Conservation (phyloP, 53 echinoderm and acorn worm species). For the Crossaster papposus region DNA sequence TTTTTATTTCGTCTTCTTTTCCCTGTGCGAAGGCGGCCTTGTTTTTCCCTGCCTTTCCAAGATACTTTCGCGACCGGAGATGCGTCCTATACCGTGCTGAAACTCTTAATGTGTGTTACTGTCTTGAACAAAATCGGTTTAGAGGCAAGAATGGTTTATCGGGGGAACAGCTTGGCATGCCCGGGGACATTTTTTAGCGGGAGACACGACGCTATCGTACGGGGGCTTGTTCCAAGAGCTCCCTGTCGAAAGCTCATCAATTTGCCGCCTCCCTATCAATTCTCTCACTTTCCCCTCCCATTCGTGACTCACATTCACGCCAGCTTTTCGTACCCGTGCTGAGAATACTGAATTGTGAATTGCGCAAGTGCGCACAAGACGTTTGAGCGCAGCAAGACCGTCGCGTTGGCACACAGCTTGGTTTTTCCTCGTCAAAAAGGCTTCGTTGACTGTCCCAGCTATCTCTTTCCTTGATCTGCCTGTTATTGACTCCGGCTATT, state of each 20-base stretch:
- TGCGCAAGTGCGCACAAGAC: not conserved
- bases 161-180: constrained; percentile 4
- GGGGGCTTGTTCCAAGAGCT: constrained; percentile 31
- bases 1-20: not conserved
- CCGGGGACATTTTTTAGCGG: constrained; percentile 11
- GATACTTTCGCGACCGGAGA: not conserved
- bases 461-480: not conserved
- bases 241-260: constrained; percentile 31
- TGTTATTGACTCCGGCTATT: constrained; percentile 17
- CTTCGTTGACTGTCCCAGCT: not conserved
- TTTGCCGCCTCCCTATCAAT: constrained; percentile 9
- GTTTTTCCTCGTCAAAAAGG: not conserved
- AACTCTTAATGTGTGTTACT: constrained; percentile 34
- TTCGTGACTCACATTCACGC: not conserved
- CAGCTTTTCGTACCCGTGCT: not conserved
- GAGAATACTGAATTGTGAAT: constrained; percentile 1
- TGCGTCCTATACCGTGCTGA: not conserved
- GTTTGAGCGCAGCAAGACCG: not conserved
- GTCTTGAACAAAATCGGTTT: constrained; percentile 21
- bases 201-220: constrained; percentile 5
- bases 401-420: not conserved
- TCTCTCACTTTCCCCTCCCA: not conserved
- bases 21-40: not conserved
- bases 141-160: constrained; percentile 2
- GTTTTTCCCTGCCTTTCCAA: not conserved